Conservation (phyloP, 1,140 invertebrate species). For the Zaprionus tsacasi region DNA sequence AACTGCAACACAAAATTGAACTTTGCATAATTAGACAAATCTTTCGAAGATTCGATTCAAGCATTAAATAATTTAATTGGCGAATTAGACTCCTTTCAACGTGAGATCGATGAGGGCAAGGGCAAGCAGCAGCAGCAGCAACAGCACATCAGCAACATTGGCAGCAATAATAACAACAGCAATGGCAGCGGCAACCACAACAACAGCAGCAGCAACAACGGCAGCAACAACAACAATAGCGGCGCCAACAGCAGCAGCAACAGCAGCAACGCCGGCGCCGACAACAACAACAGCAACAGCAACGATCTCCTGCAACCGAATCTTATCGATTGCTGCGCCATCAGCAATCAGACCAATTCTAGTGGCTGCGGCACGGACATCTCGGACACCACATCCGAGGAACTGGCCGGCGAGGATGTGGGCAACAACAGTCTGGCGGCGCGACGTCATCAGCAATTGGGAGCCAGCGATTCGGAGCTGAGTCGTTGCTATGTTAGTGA, state of each 20-base stretch:
- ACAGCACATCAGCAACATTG: conserved; percentile 32
- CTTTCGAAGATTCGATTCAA: conserved; percentile 84
- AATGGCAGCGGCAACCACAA: conserved; percentile 5
- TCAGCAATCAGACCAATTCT: conserved; percentile 80
- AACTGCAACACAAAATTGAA: conserved; percentile 54
- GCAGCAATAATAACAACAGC: conserved; percentile 8
- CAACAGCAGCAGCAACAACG: conserved; percentile 42
- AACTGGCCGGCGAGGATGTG: conserved; percentile 48
- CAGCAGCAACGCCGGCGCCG: conserved; percentile 47
- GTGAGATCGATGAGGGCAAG: conserved; percentile 83
- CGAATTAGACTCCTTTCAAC: conserved; percentile 84
- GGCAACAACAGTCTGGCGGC: conserved; percentile 17
- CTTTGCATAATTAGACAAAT: conserved; percentile 77
- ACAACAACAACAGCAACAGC: conserved; percentile 34
- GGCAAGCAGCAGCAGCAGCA: conserved; percentile 63
- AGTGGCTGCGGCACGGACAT: conserved; percentile 81
- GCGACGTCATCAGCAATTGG: conserved; percentile 46
- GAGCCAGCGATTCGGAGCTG: conserved; percentile 79
- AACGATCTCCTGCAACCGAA: conserved; percentile 39
- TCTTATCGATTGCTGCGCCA: conserved; percentile 60
- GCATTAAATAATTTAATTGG: conserved; percentile 84
- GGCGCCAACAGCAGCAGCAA: conserved; percentile 30
- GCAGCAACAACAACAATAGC: conserved; percentile 43
- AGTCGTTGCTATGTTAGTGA: conserved; percentile 83
- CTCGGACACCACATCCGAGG: conserved; percentile 79